Percentiles rank a stretch among this genome's conserved stretches.
Conservation (phyloP, 2,888 invertebrate species). For the Erebia epiphron region DNA sequence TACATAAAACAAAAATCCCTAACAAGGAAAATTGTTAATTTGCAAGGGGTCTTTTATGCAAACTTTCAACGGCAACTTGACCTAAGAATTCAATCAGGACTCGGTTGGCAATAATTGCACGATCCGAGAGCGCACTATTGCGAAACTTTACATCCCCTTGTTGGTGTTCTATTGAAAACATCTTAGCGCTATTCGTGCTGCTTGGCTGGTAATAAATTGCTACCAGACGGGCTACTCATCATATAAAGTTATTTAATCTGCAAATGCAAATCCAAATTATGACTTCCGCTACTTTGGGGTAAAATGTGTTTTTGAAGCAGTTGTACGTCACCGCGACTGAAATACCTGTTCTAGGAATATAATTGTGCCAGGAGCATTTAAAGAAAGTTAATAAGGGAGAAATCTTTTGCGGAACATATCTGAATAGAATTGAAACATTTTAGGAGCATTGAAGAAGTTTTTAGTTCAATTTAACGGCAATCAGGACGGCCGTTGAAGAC, state of each 20-base stretch:
- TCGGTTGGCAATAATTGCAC: constrained; percentile 75
- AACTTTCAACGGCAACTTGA: constrained; percentile 72
- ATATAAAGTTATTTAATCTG: constrained; percentile 73
- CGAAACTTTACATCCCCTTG: constrained; percentile 74
- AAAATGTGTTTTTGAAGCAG: constrained; percentile 46
- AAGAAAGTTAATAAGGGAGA: constrained; percentile 33
- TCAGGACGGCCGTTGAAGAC: constrained; percentile 81
- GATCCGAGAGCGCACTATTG: constrained; percentile 70
- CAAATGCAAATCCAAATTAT: constrained; percentile 68
- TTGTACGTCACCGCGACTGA: constrained; percentile 38
- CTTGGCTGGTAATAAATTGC: constrained; percentile 70
- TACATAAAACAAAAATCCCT: constrained; percentile 54
- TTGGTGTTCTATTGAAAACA: constrained; percentile 76
- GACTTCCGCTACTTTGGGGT: constrained; percentile 51
- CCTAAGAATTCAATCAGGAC: constrained; percentile 78
- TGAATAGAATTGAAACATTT: constrained; percentile 76
- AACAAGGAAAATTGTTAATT: constrained; percentile 64
- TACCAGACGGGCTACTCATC: constrained; percentile 68
- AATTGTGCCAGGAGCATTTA: constrained; percentile 35
- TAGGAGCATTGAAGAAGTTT: constrained; percentile 80
- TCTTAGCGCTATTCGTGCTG: constrained; percentile 69
- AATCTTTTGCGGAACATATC: constrained; percentile 18
- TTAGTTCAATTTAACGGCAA: constrained; percentile 83
- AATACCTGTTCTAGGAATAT: constrained; percentile 36
- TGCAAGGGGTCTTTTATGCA: constrained; percentile 69